Percentiles rank a stretch among this genome's conserved stretches.
Conservation (phyloP, 2,113 vertebrate species). For the Crotalus tigris region DNA sequence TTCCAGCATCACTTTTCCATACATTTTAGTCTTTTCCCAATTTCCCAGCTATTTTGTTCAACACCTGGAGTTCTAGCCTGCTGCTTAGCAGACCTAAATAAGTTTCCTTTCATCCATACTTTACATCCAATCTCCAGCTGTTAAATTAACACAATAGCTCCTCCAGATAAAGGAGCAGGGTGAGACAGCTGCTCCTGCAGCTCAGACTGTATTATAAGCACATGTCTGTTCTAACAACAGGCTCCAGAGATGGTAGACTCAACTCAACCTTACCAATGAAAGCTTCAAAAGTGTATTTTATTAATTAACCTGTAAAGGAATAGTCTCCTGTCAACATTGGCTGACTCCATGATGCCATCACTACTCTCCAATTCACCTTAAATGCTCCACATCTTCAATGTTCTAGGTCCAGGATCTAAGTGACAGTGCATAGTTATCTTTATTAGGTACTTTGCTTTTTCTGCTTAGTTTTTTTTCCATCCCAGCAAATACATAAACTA, state of each 20-base stretch:
- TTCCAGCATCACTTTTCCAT: not conserved
- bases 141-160: not conserved
- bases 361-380: not conserved
- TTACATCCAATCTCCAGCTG: constrained; percentile 5
- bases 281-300: not conserved
- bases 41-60: not conserved
- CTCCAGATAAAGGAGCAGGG: not conserved
- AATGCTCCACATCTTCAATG: not conserved
- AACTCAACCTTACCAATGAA: not conserved
- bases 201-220: not conserved
- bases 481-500: not conserved
- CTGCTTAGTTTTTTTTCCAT: not conserved
- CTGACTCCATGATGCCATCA: not conserved
- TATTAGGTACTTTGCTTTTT: not conserved
- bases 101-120: constrained; percentile 13
- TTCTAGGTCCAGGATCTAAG: not conserved
- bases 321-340: not conserved
- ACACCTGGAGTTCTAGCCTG: not conserved
- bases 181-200: not conserved
- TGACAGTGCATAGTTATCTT: not conserved
- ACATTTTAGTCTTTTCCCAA: not conserved
- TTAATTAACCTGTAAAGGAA: not conserved
- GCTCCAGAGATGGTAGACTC: not conserved
- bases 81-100: not conserved
- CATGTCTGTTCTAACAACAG: not conserved